phyloP scores from a whole-genome alignment of 2,888 invertebrate species.

The Tupiocoris notatus region DNA sequence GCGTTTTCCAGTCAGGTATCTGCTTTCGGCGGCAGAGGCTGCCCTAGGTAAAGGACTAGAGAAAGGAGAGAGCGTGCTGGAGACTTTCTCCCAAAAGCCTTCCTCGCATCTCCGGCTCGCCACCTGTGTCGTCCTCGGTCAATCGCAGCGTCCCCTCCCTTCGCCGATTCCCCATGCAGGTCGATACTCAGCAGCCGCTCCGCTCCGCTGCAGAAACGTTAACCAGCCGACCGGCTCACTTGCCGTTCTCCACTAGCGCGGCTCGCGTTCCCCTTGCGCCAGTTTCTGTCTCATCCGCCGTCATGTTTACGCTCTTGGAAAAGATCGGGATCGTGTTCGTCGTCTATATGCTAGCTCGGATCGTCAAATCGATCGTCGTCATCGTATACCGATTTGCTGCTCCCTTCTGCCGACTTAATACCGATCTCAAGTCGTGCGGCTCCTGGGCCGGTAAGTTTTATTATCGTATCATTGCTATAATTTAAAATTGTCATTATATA shows the following conservation, averaged over 20 bases:
- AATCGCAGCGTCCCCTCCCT: too few species aligned
- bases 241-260: not conserved
- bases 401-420: constrained; percentile 57
- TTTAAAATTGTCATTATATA: too few species aligned
- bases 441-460: constrained; percentile 75
- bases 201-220: not conserved
- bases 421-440: constrained; percentile 67
- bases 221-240: not conserved
- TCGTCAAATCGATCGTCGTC: constrained; percentile 59
- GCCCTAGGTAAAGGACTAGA: not conserved
- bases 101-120: too few species aligned
- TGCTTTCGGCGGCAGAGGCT: not conserved
- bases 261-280: not conserved
- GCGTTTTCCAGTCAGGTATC: too few species aligned
- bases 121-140: too few species aligned
- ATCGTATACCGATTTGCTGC: constrained; percentile 57
- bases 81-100: too few species aligned
- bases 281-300: not conserved
- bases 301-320: constrained; percentile 55
- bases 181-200: not conserved
- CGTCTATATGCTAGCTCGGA: constrained; percentile 54
- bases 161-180: not conserved
- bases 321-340: constrained; percentile 57
- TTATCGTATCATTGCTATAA: too few species aligned
- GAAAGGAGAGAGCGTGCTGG: not conserved